Evolutionary conservation across 1,140 invertebrate species (phyloP), one percentile per base, ranked within the genome.

Genomic region (Batillaria attramentaria): DNA sequence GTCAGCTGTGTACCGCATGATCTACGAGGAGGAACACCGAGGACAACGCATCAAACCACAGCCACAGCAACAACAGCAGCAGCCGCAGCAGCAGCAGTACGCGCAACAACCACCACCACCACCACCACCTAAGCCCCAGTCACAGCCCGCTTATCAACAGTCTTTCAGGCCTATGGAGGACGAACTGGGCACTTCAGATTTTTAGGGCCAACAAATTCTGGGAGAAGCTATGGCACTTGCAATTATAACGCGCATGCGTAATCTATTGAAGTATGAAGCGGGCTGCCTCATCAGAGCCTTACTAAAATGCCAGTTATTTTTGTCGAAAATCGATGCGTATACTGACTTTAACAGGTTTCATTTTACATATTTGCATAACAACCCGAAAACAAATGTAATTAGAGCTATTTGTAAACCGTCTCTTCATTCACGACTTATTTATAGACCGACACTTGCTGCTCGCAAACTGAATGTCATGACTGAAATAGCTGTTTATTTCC

Each of bases 1-100:
- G 81, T 87, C 86, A 6, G 81, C 84, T 18, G 82, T 87, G 4
- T 83, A 81, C 46, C 76, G 81, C 20, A 83, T 87, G 82, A 78
- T 87, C 66, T 76, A 82, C 13, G 80, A 84, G 77, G 80, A 83
- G 69, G 75, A 57, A 57, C 37, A 79, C 41, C 54, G 73, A 68
- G 75, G 78, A 39, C 73, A 72, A 24, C 60, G 73, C 46, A 41
- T 18, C 57, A 42, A 54, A 20, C 70, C 35, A 18, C 76, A 68
- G 39, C 79, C 68, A 70, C 70, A 41, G 35, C n/a, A 54, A 37
- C 68, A 28, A 41, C 62, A 70, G 33, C 78, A 80, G 60, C 66
- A 74, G 50, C 79, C 72, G 68, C 72, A 35, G 46, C 46, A 72
- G 54, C 79, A n/a, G 60, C 77, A 70, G 31, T 79, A 33, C 69